Evolutionary conservation across 2,797 vertebrate species (phyloP), one percentile per base, ranked within the genome.

Genomic region (Propithecus deckenii): DNA sequence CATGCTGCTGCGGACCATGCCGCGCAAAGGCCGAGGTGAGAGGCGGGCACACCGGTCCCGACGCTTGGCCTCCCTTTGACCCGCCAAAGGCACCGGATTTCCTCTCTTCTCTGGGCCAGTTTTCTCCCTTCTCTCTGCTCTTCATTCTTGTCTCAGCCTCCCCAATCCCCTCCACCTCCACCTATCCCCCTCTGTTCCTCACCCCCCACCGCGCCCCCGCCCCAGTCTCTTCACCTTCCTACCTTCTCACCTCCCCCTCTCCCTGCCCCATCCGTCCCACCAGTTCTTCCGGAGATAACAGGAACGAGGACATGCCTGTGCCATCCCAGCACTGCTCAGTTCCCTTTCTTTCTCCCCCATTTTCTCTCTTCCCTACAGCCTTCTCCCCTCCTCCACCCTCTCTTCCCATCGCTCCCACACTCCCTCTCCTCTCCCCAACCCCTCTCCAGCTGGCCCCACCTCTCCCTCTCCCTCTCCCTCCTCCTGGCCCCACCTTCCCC

Each of bases 11-110:
- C 95, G 97, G 4, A 98, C 99, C 32, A 99, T 99, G 86, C 98
- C 98, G 92, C 98, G 97, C 8, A 98, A 99, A 14, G 99, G 99
- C 13, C 98, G 99, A 91, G 98, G 99, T 99, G 97, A 99, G 99
- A 98, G 79, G 4, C 41, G 3, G 28, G 11, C 65, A 7, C 65
- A 14, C 23, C 5, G 11, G 17, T 5, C 38, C 20, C 20, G 18
- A 52, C 28, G 14, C 67, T 32, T 1, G 0, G 65, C 74, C 35
- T 46, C 9, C 46, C 71, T 79, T 2, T 1, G 7, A 32, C 30
- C 65, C 17, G n/a, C 23, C 4, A 8, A 1, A 0, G 75, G 72
- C 38, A 2, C 22, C 1, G 15, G 43, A 13, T 14, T 7, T 86
- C 55, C n/a, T 35, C 50, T 23, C 17, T 13, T 23, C 7, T 35